phyloP scores from a whole-genome alignment of 2,113 vertebrate species.

The Myiozetetes cayanensis region DNA sequence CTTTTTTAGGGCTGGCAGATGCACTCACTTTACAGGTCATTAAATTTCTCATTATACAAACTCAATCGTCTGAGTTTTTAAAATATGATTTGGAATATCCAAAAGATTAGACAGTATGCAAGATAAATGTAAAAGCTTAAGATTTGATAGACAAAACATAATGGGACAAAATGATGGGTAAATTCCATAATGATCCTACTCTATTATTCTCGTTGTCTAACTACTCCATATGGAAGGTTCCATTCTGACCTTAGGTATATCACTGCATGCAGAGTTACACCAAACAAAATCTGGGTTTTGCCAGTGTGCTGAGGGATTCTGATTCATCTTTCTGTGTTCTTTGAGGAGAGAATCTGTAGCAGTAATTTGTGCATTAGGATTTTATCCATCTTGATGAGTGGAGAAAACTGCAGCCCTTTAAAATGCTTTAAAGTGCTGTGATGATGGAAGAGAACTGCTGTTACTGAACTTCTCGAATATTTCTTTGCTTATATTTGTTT shows the following conservation, averaged over 20 bases:
- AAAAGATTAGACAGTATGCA: conserved; percentile 17
- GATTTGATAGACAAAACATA: conserved; percentile 1
- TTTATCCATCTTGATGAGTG: neutral
- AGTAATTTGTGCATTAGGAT: neutral
- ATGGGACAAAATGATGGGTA: neutral
- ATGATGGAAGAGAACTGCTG: neutral
- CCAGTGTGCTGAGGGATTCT: neutral
- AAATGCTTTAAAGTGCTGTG: neutral
- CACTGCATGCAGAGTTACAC: neutral
- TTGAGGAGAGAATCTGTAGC: neutral
- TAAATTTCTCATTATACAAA: conserved; percentile 70
- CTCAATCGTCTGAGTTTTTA: conserved; percentile 51
- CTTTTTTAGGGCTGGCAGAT: conserved; percentile 53
- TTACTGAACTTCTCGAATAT: neutral
- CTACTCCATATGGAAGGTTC: neutral
- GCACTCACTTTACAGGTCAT: conserved; percentile 61
- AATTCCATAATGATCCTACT: neutral
- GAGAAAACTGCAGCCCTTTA: neutral
- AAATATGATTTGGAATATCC: conserved; percentile 56
- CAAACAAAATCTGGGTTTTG: neutral
- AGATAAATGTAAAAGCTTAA: conserved; percentile 29
- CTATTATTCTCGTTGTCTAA: neutral
- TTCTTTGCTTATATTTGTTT: neutral
- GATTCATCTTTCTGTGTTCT: neutral
- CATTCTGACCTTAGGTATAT: neutral